These are phyloP conservation scores for Colinus virginianus DNA, from an alignment of 2,113 vertebrate species.

Conservation along the genomic window DNA sequence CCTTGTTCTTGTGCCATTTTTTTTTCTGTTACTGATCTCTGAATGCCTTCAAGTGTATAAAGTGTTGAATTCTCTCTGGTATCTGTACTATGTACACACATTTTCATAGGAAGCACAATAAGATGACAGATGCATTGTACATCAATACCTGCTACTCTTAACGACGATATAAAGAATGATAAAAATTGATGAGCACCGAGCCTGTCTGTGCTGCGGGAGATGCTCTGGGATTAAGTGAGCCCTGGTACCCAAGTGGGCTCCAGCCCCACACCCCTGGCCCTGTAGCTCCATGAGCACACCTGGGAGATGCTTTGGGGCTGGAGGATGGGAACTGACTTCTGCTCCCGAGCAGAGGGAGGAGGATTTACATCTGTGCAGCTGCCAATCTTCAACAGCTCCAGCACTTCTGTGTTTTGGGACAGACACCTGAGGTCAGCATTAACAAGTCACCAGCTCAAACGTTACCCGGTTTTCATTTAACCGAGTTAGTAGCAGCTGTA, in stretches of 20 bases:
- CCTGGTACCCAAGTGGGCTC: background rate
- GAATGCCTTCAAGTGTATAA: conserved; percentile 87
- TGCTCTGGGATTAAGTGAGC: background rate
- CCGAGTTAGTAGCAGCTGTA: background rate
- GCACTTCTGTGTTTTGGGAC: background rate
- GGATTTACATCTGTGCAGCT: background rate
- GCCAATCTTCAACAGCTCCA: background rate
- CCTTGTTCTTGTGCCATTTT: conserved; percentile 76
- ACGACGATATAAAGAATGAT: conserved; percentile 85
- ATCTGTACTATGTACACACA: conserved; percentile 88
- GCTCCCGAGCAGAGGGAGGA: background rate
- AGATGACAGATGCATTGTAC: conserved; percentile 87
- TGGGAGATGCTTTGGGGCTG: rapidly evolving
- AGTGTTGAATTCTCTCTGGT: conserved; percentile 83
- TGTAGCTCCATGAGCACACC: rapidly evolving
- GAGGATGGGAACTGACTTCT: background rate
- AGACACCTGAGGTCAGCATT: background rate
- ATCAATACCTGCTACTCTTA: conserved; percentile 82
- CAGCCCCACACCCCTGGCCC: background rate
- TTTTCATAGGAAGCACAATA: conserved; percentile 88
- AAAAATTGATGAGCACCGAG: conserved; percentile 64
- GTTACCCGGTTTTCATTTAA: background rate
- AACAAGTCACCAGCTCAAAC: background rate
- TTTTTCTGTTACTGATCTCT: conserved; percentile 73
- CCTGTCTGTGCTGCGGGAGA: conserved; percentile 50